Evolutionary conservation across 1,140 invertebrate genomes (phyloP), one percentile per base, ranked within the genome.

Genomic region (Drosophila bocki): DNA sequence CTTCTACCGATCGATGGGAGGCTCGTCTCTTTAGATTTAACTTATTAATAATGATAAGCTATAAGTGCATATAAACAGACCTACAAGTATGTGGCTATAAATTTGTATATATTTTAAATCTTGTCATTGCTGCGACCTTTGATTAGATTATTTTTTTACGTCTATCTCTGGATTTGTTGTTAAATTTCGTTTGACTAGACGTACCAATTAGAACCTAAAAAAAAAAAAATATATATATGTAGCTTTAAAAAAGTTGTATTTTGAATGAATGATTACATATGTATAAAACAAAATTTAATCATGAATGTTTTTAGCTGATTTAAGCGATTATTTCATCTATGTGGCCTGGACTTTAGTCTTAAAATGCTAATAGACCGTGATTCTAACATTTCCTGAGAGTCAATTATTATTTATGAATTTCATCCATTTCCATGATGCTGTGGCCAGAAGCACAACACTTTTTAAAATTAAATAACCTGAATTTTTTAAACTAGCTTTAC

Each of bases 91-190:
- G 17, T 35, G 7, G 3, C 17, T 54, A 15, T 13, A 32, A n/a
- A 15, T 9, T 0, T 19, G 22, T 8, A 15, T 22, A 37, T 15
- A 54, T 22, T 51, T 54, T 8, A 13, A 15, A 22, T 12, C 33
- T 54, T 54, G 51, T 54, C 51, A 54, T 54, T 54, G 51, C 33
- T 37, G 9, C 13, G 51, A 54, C 51, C 51, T 54, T 54, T 22
- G 51, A 54, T 54, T 22, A 54, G 51, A 54, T 54, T 54, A 22
- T 37, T 19, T 15, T 4, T 37, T 37, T 37, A 15, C 33, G 12
- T 37, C 51, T 54, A 19, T 19, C 44, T 45, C 3, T 37, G 15
- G 32, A 22, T 54, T 22, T 54, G 51, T 54, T 54, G 17, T 22
- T 54, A 22, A 54, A 37, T 54, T 54, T 53, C 0, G 2, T 37